phyloP scores from a whole-genome alignment of 2,888 invertebrate species.

The Yponomeuta cagnagella region DNA sequence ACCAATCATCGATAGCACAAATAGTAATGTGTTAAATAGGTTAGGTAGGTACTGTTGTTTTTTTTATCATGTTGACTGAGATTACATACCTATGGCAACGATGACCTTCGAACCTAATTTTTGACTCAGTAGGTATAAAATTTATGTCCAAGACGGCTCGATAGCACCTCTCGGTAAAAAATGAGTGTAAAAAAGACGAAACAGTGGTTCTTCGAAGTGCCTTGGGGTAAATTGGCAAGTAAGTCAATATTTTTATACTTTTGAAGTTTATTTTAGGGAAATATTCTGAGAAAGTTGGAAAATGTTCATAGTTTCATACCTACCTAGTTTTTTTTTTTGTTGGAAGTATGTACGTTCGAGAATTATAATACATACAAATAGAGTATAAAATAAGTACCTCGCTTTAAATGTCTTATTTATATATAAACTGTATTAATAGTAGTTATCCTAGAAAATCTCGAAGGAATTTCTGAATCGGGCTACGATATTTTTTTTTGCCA shows the following conservation, averaged over 20 bases:
- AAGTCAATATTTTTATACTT: constrained; percentile 4
- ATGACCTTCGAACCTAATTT: background rate
- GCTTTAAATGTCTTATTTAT: no score
- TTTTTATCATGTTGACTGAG: no score
- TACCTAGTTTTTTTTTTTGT: background rate
- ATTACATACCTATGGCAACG: no score
- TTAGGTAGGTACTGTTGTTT: no score
- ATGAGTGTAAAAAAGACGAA: constrained; percentile 15
- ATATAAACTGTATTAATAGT: no score
- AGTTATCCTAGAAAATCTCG: no score
- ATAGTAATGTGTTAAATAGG: no score
- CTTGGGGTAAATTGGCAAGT: constrained; percentile 23
- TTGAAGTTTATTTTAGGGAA: background rate
- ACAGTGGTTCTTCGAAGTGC: constrained; percentile 20
- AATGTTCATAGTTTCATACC: background rate
- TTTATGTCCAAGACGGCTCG: background rate
- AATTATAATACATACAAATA: background rate
- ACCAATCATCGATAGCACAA: no score
- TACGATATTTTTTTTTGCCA: no score
- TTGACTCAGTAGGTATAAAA: background rate
- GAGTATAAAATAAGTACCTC: no score
- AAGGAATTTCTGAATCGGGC: no score
- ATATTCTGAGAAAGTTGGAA: background rate
- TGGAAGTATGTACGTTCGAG: background rate
- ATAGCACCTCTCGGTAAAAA: background rate